A percentile compares a stretch with the other conserved stretches of the same genome.
phyloP scores from a whole-genome alignment of 2,113 vertebrate species.

The Aphyosemion australe region DNA sequence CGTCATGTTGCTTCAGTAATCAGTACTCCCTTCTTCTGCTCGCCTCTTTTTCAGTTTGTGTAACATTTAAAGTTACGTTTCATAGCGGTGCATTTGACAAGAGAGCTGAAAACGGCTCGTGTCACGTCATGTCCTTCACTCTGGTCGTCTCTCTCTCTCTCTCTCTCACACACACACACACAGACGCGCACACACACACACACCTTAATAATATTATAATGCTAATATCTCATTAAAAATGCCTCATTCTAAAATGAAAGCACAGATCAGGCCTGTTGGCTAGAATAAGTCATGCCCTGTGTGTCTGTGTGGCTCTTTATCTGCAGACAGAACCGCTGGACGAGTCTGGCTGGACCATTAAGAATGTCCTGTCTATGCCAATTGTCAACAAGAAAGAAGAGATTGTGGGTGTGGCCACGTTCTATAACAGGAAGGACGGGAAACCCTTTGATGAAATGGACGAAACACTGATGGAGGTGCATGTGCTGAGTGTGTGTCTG shows the following conservation, averaged over 20 bases:
- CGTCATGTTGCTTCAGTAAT: too few relatives aligned
- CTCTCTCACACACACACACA: too few relatives aligned
- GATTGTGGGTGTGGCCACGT: constrained; percentile 95
- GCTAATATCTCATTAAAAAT: too few relatives aligned
- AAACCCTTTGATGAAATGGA: constrained; percentile 98
- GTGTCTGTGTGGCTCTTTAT: constrained; percentile 11
- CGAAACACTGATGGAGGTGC: constrained; percentile 95
- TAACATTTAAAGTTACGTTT: too few relatives aligned
- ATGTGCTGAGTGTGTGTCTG: constrained; percentile 34
- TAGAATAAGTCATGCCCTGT: not conserved
- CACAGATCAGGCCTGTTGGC: not conserved
- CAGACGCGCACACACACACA: too few relatives aligned
- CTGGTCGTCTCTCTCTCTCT: too few relatives aligned
- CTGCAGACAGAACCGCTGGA: constrained; percentile 89
- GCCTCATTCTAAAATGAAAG: not conserved
- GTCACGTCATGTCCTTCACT: too few relatives aligned
- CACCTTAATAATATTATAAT: too few relatives aligned
- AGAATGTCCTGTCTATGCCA: constrained; percentile 94
- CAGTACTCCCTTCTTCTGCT: too few relatives aligned
- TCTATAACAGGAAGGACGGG: constrained; percentile 97
- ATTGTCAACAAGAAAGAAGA: constrained; percentile 98
- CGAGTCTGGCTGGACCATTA: constrained; percentile 90
- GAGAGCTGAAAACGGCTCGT: too few relatives aligned
- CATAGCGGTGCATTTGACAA: too few relatives aligned
- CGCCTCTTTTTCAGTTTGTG: too few relatives aligned